Base-by-base conservation (phyloP, 2,797 vertebrate genomes). In the Megaceryle alcyon region DNA sequence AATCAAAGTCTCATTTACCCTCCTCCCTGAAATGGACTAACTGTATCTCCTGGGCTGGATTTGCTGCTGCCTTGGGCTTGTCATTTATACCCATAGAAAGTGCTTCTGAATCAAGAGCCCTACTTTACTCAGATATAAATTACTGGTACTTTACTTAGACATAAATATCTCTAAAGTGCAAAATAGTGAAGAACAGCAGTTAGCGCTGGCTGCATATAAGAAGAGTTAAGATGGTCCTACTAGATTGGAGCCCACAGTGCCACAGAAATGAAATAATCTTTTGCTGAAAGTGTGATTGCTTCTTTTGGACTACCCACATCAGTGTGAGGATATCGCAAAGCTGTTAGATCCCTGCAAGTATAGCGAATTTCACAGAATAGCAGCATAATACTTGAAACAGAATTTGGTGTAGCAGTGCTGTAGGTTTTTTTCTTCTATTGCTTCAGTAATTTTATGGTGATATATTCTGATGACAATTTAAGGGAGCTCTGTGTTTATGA, bases 391-490 rank as follows among this genome's bases (percentile, higher is more conserved):
- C 26, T 51, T 54, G n/a, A 72, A 70, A 77, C 3, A 82, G 60
- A 91, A 88, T 49, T 82, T 88, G 82, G 37, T 46, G 28, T 41
- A 73, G 72, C 63, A 76, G 8, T 37, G 29, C 37, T 73, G 33
- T 31, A 82, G 33, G 7, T 19, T 77, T 94, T 94, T 88, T 88
- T 63, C 70, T 85, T 53, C 68, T 71, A 22, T 54, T 94, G 78
- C 71, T 84, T 87, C 83, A 65, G 41, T 90, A 92, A 93, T 95
- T 92, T 94, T 90, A 88, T 26, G 35, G 64, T 77, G 60, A 86
- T 84, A n/a, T 71, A 71, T 79, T 95, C 59, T 86, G 78, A 94
- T 65, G 64, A 86, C 35, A 94, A 68, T 88, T 95, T 63, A 90
- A 93, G 64, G 17, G 83, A 90, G 39, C 37, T 86, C 26, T 80